Base-by-base conservation (phyloP, 2,113 vertebrate genomes). In the Pica pica region DNA sequence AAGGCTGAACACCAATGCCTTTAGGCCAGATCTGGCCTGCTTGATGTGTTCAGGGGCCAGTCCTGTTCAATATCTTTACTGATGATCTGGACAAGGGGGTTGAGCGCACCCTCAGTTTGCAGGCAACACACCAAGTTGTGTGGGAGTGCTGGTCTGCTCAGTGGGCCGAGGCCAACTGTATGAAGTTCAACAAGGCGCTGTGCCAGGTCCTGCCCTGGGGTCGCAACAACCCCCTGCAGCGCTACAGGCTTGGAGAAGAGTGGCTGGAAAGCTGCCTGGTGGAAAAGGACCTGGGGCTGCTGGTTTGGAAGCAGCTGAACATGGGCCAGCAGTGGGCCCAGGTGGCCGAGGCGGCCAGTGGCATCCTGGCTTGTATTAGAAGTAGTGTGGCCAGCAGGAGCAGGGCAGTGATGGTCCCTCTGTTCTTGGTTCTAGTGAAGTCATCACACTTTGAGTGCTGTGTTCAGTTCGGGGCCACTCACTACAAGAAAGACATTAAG, bases 81-180 rank as follows among this genome's bases (percentile, higher is more conserved):
- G 55, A 31, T 41, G 55, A 41, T 76, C 24, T 35, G n/a, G 13
- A 31, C 22, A 18, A 55, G 55, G 35, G 39, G 41, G 20, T 53
- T 0, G 0, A n/a, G 24, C 6, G 11, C 30, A 53, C 46, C 11
- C 53, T 60, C 24, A 41, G 30, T 69, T 69, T 69, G 26, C 33
- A 42, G 69, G 78, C 4, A 11, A 10, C 39, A 10, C 39, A 39
- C 28, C 7, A 24, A 3, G 7, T 22, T 55, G 19, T 35, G 11
- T 60, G 47, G n/a, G 20, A 61, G 11, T 5, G 16, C 41, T 76
- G 46, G 6, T 47, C 24, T 68, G 39, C 53, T 47, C 19, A 12
- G 3, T 53, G 69, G 39, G 16, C 39, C 0, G 1, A 75, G 7
- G 9, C 46, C 61, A 46, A 0, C n/a, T 16, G 14, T 13, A n/a